Percentiles rank a stretch among this genome's conserved stretches.
These are phyloP conservation scores for Corydoras sp. DNA, from an alignment of 2,113 vertebrate genomes.

Conservation along the genomic window DNA sequence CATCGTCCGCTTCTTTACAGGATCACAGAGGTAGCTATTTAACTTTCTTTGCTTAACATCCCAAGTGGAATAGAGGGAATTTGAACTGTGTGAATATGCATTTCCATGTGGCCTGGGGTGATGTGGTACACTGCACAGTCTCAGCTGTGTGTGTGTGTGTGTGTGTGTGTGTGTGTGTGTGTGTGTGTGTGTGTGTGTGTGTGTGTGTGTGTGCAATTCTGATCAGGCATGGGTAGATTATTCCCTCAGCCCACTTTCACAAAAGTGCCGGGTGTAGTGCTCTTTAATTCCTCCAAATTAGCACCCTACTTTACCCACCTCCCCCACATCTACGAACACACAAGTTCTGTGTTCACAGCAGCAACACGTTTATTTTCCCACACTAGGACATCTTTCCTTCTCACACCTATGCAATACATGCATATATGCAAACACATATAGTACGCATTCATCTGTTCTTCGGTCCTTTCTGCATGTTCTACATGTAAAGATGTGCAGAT, in stretches of 20 bases:
- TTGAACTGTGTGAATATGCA: conserved; percentile 24
- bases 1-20: conserved; percentile 11
- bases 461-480: background rate
- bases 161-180: conserved; percentile 30
- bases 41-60: conserved; percentile 8
- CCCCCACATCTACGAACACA: conserved; percentile 15
- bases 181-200: conserved; percentile 34
- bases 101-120: conserved; percentile 28
- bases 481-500: conserved; percentile 27
- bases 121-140: conserved; percentile 25
- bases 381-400: conserved; percentile 5
- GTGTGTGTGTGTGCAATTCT: conserved; percentile 14
- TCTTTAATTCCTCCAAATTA: conserved; percentile 76
- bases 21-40: conserved; percentile 26
- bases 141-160: conserved; percentile 33
- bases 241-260: conserved; percentile 66
- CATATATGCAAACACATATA: background rate
- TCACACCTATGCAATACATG: background rate
- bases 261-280: conserved; percentile 70
- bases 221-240: conserved; percentile 69
- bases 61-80: conserved; percentile 2
- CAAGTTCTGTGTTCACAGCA: conserved; percentile 16
- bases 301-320: conserved; percentile 58
- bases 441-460: conserved; percentile 7
- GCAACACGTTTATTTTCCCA: background rate